Evolutionary conservation across 1,140 invertebrate species (phyloP).

Genomic region (Penaeus chinensis): DNA sequence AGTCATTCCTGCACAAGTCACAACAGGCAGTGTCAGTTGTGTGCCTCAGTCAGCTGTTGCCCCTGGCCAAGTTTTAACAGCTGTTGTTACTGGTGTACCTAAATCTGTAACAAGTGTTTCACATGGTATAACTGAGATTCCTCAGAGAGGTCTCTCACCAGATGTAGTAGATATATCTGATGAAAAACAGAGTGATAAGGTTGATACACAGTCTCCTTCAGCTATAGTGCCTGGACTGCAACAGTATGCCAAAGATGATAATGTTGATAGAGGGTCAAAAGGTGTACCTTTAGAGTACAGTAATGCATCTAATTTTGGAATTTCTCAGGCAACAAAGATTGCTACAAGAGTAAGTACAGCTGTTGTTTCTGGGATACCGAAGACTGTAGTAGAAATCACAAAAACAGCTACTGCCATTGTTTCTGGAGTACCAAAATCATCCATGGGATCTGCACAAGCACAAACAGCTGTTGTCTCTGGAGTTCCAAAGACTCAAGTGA

Average conservation of each 20-base stretch:
- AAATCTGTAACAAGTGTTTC: not conserved
- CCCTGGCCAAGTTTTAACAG: not conserved
- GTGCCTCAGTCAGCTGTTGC: conserved; percentile 22
- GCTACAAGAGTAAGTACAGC: not conserved
- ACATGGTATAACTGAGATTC: conserved; percentile 9
- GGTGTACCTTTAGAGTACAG: too few species aligned
- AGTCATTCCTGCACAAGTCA: conserved; percentile 20
- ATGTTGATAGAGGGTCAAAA: too few species aligned
- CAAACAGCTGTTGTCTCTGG: conserved; percentile 7
- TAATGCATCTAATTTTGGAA: too few species aligned
- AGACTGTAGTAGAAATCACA: not conserved
- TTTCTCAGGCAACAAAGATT: conserved; percentile 5
- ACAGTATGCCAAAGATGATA: too few species aligned
- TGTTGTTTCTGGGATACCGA: not conserved
- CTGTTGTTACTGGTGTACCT: conserved; percentile 12
- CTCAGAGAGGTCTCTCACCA: not conserved
- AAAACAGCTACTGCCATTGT: not conserved
- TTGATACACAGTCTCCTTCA: too few species aligned
- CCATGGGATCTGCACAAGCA: conserved; percentile 8
- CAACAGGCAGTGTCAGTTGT: conserved; percentile 19
- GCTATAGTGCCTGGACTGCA: too few species aligned
- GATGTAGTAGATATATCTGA: not conserved
- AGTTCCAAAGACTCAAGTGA: conserved; percentile 23
- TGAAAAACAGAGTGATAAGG: too few species aligned
- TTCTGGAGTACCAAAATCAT: conserved; percentile 30